Evolutionary conservation across 2,888 invertebrate species (phyloP).

Genomic region (Furcula furcula): DNA sequence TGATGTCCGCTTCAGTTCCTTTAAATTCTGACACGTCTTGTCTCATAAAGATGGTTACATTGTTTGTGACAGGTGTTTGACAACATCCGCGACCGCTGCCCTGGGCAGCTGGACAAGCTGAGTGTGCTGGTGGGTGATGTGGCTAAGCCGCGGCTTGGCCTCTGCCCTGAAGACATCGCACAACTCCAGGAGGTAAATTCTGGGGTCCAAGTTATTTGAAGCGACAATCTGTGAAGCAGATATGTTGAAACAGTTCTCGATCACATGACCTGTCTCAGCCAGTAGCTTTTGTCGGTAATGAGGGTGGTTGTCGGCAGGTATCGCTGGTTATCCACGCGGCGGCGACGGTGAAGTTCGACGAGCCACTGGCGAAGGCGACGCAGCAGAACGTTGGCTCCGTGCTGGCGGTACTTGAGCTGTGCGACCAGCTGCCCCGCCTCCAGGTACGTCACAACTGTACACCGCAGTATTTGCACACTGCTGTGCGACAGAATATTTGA

Average conservation of each 20-base stretch:
- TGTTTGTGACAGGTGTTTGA: slow-evolving; percentile 83
- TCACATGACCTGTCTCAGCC: neutral
- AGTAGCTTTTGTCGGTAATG: neutral
- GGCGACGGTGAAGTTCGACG: slow-evolving; percentile 90
- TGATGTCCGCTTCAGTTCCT: too few relatives aligned
- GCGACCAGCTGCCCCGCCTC: slow-evolving; percentile 84
- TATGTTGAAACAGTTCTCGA: neutral
- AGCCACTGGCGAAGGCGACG: slow-evolving; percentile 85
- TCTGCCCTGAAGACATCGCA: slow-evolving; percentile 68
- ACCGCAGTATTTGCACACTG: too few relatives aligned
- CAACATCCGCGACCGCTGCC: slow-evolving; percentile 73
- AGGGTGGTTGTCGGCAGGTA: slow-evolving; percentile 56
- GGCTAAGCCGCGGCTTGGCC: slow-evolving; percentile 80
- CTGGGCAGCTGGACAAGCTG: slow-evolving; percentile 82
- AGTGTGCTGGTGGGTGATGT: slow-evolving; percentile 83
- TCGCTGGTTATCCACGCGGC: slow-evolving; percentile 90
- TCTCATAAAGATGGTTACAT: too few relatives aligned
- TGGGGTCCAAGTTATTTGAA: neutral
- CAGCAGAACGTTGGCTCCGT: slow-evolving; percentile 88
- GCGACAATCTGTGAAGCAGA: too few relatives aligned
- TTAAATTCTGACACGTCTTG: too few relatives aligned
- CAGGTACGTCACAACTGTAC: slow-evolving; percentile 69
- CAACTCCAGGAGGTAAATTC: slow-evolving; percentile 57
- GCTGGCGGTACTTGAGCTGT: slow-evolving; percentile 84
- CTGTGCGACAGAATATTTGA: too few relatives aligned